These are phyloP conservation scores for Cuculus canorus DNA, from an alignment of 2,797 vertebrate genomes.

Conservation along the genomic window DNA sequence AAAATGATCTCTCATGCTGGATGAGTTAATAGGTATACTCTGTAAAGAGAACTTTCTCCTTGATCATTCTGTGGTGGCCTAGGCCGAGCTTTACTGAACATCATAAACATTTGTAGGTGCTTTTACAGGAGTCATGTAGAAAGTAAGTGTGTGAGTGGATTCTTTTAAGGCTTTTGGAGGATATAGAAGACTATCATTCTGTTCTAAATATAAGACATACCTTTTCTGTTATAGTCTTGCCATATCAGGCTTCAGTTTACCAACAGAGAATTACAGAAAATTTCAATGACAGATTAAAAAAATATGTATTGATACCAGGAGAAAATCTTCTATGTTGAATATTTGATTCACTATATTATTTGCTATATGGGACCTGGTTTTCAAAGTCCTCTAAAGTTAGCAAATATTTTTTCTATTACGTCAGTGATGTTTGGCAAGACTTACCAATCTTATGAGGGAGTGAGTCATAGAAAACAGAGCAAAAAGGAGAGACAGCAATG, in stretches of 20 bases:
- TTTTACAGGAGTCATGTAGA: neutral
- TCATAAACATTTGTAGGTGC: neutral
- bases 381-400: neutral
- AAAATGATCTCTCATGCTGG: neutral
- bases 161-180: neutral
- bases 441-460: neutral
- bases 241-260: neutral
- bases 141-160: neutral
- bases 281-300: neutral
- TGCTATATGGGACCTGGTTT: rapidly evolving
- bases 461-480: neutral
- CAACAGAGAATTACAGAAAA: neutral
- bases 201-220: neutral
- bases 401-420: neutral
- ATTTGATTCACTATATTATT: neutral
- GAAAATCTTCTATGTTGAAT: neutral
- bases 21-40: neutral
- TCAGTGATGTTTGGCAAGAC: neutral
- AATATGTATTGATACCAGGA: neutral
- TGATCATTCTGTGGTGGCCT: neutral
- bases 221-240: neutral
- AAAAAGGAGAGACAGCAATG: neutral
- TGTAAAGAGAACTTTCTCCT: neutral
- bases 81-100: rapidly evolving
- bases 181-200: neutral